Evolutionary conservation across 2,888 invertebrate species (phyloP).

Genomic region (Nemapogon koenigi): DNA sequence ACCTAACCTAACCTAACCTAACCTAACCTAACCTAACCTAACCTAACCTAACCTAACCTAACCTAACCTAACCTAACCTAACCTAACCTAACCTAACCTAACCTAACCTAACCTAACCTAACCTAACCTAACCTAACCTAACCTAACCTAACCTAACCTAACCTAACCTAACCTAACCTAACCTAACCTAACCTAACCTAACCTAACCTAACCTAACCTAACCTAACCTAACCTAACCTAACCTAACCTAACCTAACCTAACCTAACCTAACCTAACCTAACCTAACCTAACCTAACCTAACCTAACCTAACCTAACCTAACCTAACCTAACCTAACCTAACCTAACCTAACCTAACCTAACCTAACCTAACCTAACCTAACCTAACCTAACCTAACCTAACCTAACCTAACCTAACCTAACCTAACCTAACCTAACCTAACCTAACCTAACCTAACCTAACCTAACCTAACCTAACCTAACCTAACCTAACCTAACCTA

Average conservation of each 20-base stretch:
- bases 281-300: slow-evolving; percentile 17
- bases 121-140: slow-evolving; percentile 14
- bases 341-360: slow-evolving; percentile 18
- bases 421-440: slow-evolving; percentile 16
- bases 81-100: slow-evolving; percentile 19
- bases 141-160: slow-evolving; percentile 15
- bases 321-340: slow-evolving; percentile 18
- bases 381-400: slow-evolving; percentile 17
- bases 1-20: slow-evolving; percentile 14
- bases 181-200: slow-evolving; percentile 14
- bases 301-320: slow-evolving; percentile 17
- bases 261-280: slow-evolving; percentile 18
- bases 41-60: slow-evolving; percentile 15
- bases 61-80: slow-evolving; percentile 16
- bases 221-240: slow-evolving; percentile 18
- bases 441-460: slow-evolving; percentile 16
- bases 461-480: slow-evolving; percentile 14
- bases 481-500: slow-evolving; percentile 12
- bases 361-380: slow-evolving; percentile 18
- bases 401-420: slow-evolving; percentile 19
- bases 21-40: slow-evolving; percentile 14
- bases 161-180: slow-evolving; percentile 15
- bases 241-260: slow-evolving; percentile 17
- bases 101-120: slow-evolving; percentile 14
- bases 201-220: slow-evolving; percentile 17